Evolutionary conservation across 2,888 invertebrate species (phyloP).

Genomic region (Abrostola tripartita): DNA sequence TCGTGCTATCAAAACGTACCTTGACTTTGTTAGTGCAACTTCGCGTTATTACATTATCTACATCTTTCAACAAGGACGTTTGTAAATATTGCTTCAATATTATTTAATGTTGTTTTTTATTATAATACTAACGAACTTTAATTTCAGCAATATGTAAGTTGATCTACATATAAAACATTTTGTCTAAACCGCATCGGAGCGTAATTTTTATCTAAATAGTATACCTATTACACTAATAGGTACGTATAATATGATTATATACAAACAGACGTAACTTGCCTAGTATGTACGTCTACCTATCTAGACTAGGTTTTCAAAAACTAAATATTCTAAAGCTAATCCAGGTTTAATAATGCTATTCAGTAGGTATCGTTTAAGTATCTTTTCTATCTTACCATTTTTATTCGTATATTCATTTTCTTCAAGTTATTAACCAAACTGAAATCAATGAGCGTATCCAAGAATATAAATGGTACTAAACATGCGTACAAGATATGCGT

Average conservation of each 20-base stretch:
- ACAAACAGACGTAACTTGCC: no score
- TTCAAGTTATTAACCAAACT: no score
- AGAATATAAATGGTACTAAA: constrained; percentile 11
- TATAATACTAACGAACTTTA: neutral
- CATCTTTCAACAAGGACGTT: constrained; percentile 20
- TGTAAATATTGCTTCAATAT: constrained; percentile 5
- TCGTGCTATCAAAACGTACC: constrained; percentile 33
- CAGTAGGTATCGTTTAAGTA: no score
- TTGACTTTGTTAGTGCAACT: constrained; percentile 50
- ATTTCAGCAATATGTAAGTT: neutral
- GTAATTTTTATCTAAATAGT: no score
- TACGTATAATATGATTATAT: no score
- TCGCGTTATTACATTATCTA: constrained; percentile 20
- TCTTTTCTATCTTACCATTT: no score
- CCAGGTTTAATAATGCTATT: no score
- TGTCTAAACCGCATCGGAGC: neutral
- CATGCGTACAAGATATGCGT: constrained; percentile 18
- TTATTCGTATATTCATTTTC: no score
- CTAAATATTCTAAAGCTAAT: no score
- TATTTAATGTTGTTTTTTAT: neutral
- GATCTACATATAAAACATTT: neutral
- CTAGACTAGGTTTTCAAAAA: no score
- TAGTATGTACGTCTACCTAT: no score
- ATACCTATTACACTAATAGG: no score
- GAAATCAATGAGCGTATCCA: neutral